phyloP scores from a whole-genome alignment of 92 coral and sea anemone genomes.

The Muricea muricata region DNA sequence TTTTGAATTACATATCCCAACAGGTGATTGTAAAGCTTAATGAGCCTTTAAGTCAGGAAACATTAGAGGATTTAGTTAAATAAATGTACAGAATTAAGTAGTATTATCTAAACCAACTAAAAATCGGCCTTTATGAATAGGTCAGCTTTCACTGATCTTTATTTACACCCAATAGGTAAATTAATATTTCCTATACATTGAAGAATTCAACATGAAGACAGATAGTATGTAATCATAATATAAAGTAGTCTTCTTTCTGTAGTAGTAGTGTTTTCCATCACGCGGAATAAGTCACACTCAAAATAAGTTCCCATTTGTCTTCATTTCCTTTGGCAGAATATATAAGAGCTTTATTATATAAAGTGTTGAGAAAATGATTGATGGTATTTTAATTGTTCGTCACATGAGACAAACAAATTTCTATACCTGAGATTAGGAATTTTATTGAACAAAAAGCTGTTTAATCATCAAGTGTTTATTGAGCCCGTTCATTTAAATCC shows the following conservation, averaged over 20 bases:
- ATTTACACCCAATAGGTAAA: slow-evolving; percentile 22
- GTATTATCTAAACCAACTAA: slow-evolving; percentile 41
- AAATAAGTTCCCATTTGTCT: neutral
- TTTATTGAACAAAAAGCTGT: neutral
- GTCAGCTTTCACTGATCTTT: slow-evolving; percentile 30
- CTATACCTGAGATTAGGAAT: slow-evolving; percentile 10
- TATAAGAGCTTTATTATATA: slow-evolving; percentile 6
- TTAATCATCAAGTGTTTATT: slow-evolving; percentile 12
- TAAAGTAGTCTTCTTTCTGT: neutral
- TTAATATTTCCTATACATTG: neutral
- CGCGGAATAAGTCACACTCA: neutral
- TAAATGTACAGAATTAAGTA: slow-evolving; percentile 44
- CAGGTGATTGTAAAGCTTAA: slow-evolving; percentile 40
- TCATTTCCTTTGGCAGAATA: neutral
- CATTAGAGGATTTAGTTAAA: slow-evolving; percentile 43
- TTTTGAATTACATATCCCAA: slow-evolving; percentile 25
- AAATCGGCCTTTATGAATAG: slow-evolving; percentile 46
- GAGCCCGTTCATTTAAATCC: neutral
- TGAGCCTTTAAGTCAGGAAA: slow-evolving; percentile 51
- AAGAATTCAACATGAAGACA: neutral
- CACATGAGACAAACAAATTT: slow-evolving; percentile 8
- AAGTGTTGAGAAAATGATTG: slow-evolving; percentile 40
- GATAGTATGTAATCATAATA: neutral
- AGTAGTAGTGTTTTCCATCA: neutral
- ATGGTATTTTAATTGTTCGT: slow-evolving; percentile 54